Evolutionary conservation across 1,140 invertebrate genomes (phyloP), one percentile per base, ranked within the genome.

Genomic region (Choristoneura fumiferana): DNA sequence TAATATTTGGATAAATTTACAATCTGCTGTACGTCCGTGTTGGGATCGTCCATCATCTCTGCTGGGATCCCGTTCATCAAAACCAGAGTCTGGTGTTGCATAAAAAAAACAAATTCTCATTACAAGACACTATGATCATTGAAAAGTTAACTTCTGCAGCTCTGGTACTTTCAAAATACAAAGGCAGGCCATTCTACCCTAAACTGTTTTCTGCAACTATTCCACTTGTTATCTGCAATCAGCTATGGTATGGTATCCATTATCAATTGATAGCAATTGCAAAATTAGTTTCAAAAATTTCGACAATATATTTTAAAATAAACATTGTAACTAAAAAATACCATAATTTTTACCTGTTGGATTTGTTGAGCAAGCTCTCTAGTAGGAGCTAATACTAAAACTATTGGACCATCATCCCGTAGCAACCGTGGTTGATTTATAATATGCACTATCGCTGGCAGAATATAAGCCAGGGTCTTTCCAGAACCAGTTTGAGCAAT

Each of bases 321-420:
- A 33, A 40, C 13, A 29, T 29, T 6, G 6, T 29, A 29, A 29
- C 22, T 29, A 14, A n/a, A 37, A 49, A 0, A 49, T 9, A 14
- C 1, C 2, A 18, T 56, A 38, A 17, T 5, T 29, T 8, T 70
- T 71, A 99, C 98, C 89, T 95, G 94, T 81, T 98, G 94, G 63
- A 98, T 98, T 87, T 98, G 97, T 74, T 98, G 96, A 1, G 97
- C 97, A 18, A 98, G 88, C 84, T 98, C 97, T 75, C 97, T 90
- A 10, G 97, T 98, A 0, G 97, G 97, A 13, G 96, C 96, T 29
- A 98, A 87, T 10, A 98, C 94, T 4, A 98, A 90, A 10, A 94
- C 96, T 76, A 97, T 96, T 0, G 96, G 96, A 18, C 96, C 96
- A 87, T 97, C 96, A 62, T 95, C 95, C 54, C 93, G 86, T 67